Evolutionary conservation across 2,113 vertebrate genomes (phyloP).

Genomic region (Vulpes ferrilata): DNA sequence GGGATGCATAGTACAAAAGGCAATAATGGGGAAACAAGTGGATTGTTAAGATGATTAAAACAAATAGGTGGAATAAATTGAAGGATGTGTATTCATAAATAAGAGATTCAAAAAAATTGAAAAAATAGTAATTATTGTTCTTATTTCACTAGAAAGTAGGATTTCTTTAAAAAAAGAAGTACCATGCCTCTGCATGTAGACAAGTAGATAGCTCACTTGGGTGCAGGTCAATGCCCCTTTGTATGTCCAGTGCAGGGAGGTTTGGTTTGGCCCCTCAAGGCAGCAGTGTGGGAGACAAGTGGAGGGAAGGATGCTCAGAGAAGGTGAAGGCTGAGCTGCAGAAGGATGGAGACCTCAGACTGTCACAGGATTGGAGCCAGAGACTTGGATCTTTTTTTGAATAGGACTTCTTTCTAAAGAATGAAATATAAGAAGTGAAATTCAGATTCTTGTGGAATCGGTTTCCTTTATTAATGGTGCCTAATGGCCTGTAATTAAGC

Average conservation of each 20-base stretch:
- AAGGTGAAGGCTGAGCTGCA: background rate
- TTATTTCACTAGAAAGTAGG: background rate
- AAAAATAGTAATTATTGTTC: background rate
- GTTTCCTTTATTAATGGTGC: conserved; percentile 76
- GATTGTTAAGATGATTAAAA: background rate
- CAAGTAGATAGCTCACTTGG: background rate
- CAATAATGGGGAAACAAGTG: background rate
- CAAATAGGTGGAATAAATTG: background rate
- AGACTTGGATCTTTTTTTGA: background rate
- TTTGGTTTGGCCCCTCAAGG: fast-evolving
- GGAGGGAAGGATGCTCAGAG: background rate
- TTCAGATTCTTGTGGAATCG: conserved; percentile 70
- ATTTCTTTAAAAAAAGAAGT: no score
- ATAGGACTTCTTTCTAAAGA: conserved; percentile 52
- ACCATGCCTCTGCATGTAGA: background rate
- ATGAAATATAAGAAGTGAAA: conserved; percentile 48
- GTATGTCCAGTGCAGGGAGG: background rate
- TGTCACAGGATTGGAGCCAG: background rate
- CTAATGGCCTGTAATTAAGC: conserved; percentile 81
- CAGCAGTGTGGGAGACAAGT: background rate
- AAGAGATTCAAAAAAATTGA: background rate
- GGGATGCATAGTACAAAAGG: background rate
- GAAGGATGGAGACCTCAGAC: background rate
- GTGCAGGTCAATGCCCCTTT: background rate
- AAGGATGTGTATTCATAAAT: background rate